phyloP scores from a whole-genome alignment of 2,797 vertebrate genomes.

The Poecilia picta region DNA sequence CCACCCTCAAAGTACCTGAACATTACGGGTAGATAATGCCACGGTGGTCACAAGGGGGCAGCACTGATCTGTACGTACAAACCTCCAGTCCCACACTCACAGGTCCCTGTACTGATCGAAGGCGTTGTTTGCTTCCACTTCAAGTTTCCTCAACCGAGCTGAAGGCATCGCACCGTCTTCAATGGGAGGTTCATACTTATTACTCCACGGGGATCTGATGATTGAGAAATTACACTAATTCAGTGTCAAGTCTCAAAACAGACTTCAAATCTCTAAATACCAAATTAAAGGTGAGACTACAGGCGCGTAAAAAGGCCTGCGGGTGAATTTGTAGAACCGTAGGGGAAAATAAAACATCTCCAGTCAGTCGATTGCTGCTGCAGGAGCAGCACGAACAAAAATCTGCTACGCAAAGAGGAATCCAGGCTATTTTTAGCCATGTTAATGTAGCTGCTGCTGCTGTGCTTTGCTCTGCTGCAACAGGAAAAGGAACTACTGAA shows the following conservation, averaged over 20 bases:
- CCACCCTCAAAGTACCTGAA: conserved; percentile 98
- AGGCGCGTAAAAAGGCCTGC: neutral
- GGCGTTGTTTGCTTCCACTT: conserved; percentile 98
- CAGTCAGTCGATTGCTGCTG: neutral
- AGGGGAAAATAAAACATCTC: neutral
- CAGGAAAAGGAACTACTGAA: neutral
- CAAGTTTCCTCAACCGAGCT: conserved; percentile 94
- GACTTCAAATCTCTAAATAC: neutral
- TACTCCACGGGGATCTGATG: conserved; percentile 97
- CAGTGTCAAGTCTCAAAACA: neutral
- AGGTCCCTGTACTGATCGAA: conserved; percentile 99
- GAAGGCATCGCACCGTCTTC: conserved; percentile 99
- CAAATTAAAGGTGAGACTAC: neutral
- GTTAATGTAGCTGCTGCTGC: neutral
- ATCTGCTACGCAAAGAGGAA: neutral
- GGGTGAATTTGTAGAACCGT: neutral
- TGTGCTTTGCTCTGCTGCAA: neutral
- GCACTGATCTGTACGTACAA: neutral
- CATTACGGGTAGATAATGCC: conserved; percentile 15
- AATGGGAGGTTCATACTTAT: conserved; percentile 98
- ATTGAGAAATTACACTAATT: neutral
- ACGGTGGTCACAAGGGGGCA: conserved; percentile 24
- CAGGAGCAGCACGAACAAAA: neutral
- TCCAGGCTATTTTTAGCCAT: neutral
- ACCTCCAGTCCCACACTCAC: conserved; percentile 80